Evolutionary conservation across 2,888 invertebrate genomes (phyloP).

Genomic region (Ennomos fuscantarius): DNA sequence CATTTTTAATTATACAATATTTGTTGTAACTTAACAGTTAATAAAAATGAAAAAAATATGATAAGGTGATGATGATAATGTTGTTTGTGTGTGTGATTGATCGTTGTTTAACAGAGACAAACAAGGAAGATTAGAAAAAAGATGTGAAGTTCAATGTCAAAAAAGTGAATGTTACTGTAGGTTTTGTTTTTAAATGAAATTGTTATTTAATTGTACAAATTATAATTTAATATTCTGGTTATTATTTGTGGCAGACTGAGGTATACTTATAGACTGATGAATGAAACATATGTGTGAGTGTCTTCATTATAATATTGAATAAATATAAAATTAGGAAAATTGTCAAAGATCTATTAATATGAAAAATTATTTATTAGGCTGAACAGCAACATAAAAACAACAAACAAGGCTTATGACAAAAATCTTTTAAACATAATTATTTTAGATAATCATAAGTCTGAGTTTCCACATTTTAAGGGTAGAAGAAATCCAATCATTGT

Average conservation of each 20-base stretch:
- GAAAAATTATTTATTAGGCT: no score
- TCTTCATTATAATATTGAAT: conserved; percentile 20
- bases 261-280: conserved; percentile 40
- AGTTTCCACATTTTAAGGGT: no score
- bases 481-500: no score
- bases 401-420: no score
- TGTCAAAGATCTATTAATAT: neutral
- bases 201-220: conserved; percentile 22
- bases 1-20: conserved; percentile 30
- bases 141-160: neutral
- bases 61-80: conserved; percentile 10
- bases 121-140: neutral
- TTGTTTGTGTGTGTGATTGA: neutral
- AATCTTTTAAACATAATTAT: no score
- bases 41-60: conserved; percentile 8
- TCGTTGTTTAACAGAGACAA: conserved; percentile 9
- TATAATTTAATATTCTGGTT: conserved; percentile 26
- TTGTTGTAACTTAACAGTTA: conserved; percentile 30
- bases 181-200: conserved; percentile 6
- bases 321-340: neutral
- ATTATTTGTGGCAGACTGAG: conserved; percentile 41
- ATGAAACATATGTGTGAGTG: conserved; percentile 32
- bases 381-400: no score
- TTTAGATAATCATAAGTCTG: no score
- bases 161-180: conserved; percentile 7